These are phyloP conservation scores for Tauraco erythrolophus DNA, from an alignment of 2,113 vertebrate genomes.

Conservation along the genomic window DNA sequence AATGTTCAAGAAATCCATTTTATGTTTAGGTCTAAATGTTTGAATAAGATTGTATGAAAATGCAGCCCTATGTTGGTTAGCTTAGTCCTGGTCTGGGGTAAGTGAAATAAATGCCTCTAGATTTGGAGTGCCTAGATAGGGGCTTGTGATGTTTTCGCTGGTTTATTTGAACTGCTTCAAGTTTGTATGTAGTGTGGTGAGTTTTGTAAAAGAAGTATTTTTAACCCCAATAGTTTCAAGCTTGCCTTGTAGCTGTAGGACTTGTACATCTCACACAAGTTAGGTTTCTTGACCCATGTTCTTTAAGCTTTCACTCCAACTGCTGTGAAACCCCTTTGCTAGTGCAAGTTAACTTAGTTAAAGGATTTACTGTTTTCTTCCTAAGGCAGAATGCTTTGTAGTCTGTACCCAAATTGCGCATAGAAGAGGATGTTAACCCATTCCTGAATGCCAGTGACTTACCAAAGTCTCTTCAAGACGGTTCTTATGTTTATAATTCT, in stretches of 20 bases:
- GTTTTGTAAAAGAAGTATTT: neutral
- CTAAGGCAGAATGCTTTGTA: rapidly evolving
- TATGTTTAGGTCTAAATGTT: neutral
- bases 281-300: rapidly evolving
- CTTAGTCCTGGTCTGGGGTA: neutral
- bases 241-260: neutral
- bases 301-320: rapidly evolving
- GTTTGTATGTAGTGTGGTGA: neutral
- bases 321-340: neutral
- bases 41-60: neutral
- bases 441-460: neutral
- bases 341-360: neutral
- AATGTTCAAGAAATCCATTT: neutral
- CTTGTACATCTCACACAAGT: rapidly evolving
- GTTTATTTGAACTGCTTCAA: neutral
- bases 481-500: neutral
- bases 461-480: no score
- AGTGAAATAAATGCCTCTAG: neutral
- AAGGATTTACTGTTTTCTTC: neutral
- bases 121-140: rapidly evolving
- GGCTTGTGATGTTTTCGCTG: neutral
- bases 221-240: neutral
- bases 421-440: rapidly evolving
- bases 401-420: neutral
- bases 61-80: neutral